These are phyloP conservation scores for Thunnus albacares DNA, from an alignment of 2,797 vertebrate species.

Conservation along the genomic window DNA sequence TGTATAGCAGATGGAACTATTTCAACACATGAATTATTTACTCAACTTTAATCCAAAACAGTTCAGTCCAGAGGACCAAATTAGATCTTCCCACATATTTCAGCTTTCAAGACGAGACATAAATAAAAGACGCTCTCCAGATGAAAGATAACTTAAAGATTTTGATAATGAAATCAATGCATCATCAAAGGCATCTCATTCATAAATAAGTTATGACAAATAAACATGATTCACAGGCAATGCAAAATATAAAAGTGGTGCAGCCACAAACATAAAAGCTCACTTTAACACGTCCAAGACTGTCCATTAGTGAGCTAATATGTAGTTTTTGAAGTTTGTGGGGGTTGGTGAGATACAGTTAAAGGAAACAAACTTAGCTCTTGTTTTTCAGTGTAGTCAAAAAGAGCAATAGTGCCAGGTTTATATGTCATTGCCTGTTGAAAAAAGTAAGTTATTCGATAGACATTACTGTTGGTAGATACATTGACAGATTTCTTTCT, in stretches of 20 bases:
- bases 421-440: constrained; percentile 4
- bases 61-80: constrained; percentile 74
- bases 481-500: constrained; percentile 34
- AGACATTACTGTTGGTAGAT: constrained; percentile 13
- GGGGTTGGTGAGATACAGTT: constrained; percentile 11
- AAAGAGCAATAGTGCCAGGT: not conserved
- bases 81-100: constrained; percentile 79
- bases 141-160: constrained; percentile 82
- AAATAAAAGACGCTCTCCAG: constrained; percentile 73
- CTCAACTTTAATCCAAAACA: constrained; percentile 77
- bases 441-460: constrained; percentile 13
- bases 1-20: constrained; percentile 76
- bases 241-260: constrained; percentile 51
- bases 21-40: constrained; percentile 83
- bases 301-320: constrained; percentile 57
- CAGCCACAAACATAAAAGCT: constrained; percentile 59
- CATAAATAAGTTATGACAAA: constrained; percentile 84
- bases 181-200: constrained; percentile 80
- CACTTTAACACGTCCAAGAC: constrained; percentile 48
- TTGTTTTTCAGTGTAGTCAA: constrained; percentile 3
- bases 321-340: constrained; percentile 10
- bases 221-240: constrained; percentile 73
- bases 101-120: constrained; percentile 68
- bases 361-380: constrained; percentile 22
- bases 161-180: constrained; percentile 82